Evolutionary conservation across 2,888 invertebrate species (phyloP), one percentile per base, ranked within the genome.

Genomic region (Cantharis flavilabris): DNA sequence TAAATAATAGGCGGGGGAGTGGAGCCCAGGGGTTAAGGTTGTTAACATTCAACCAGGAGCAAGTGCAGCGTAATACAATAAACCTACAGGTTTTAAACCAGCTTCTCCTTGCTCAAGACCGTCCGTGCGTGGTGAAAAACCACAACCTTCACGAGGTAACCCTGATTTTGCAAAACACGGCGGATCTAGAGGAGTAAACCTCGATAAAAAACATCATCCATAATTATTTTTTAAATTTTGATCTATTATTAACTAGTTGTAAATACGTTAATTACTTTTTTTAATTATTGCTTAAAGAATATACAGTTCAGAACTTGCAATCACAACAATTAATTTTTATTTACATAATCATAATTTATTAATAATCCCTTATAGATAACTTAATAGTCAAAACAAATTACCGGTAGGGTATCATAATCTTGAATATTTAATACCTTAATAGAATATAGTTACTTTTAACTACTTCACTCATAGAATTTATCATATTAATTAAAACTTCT

Each of bases 111-210:
- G 65, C 26, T 26, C 65, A 67, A 67, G 65, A 67, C 65, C 65
- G 65, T 26, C 65, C 65, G 65, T 67, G 65, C 23, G 65, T 67
- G 65, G 65, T 67, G 11, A 23, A 67, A n/a, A n/a, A 13, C 65
- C 65, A 67, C 23, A n/a, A 11, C 65, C 65, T 67, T 67, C 65
- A 67, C 65, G 65, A 67, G 65, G 65, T 67, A 67, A 18, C 65
- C 65, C 65, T 67, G 65, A 67, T 67, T 67, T 67, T 67, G 13
- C 65, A 67, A 67, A 67, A 67, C 65, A 67, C 65, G 65, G 65
- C 65, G 65, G 65, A 67, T 67, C 65, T 67, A 67, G 65, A 67
- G 65, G 65, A 67, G 13, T 23, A 67, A 67, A 67, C 65, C 65
- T 67, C 65, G 65, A 67, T n/a, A 67, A 67, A 67, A 33, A 67